These are phyloP conservation scores for Hemibagrus guttatus DNA, from an alignment of 2,797 vertebrate genomes.

Conservation along the genomic window DNA sequence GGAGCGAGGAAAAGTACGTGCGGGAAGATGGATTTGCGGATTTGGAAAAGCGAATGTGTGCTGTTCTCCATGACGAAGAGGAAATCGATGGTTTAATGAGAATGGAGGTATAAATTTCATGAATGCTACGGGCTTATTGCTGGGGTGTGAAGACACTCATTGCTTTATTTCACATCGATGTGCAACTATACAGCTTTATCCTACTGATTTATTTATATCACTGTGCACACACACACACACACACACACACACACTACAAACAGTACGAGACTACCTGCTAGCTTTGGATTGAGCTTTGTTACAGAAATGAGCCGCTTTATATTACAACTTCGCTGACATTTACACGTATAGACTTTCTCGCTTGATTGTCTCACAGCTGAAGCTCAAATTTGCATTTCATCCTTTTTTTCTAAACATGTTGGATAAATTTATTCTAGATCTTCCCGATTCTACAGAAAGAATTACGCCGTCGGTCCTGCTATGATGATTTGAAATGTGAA, in stretches of 20 bases:
- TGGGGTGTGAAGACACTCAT: constrained; percentile 13
- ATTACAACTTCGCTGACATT: constrained; percentile 4
- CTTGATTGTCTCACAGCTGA: background rate
- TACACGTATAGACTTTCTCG: background rate
- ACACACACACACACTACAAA: background rate
- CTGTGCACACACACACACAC: background rate
- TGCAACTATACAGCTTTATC: constrained; percentile 2
- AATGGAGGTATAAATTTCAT: constrained; percentile 18
- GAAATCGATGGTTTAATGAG: constrained; percentile 12
- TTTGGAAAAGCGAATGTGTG: constrained; percentile 1
- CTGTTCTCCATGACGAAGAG: constrained; percentile 9
- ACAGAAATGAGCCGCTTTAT: constrained; percentile 8
- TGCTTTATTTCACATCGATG: constrained; percentile 10
- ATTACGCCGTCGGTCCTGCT: background rate
- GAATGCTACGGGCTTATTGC: constrained; percentile 19
- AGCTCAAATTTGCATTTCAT: background rate
- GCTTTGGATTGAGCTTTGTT: background rate
- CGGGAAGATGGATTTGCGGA: constrained; percentile 15
- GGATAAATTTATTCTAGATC: background rate
- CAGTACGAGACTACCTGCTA: background rate
- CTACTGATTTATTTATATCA: constrained; percentile 24
- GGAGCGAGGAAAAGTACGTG: background rate
- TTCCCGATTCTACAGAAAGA: background rate
- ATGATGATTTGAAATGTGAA: background rate
- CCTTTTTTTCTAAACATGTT: background rate